Conservation (phyloP, 2,797 vertebrate genomes). For the Hydrolagus colliei region DNA sequence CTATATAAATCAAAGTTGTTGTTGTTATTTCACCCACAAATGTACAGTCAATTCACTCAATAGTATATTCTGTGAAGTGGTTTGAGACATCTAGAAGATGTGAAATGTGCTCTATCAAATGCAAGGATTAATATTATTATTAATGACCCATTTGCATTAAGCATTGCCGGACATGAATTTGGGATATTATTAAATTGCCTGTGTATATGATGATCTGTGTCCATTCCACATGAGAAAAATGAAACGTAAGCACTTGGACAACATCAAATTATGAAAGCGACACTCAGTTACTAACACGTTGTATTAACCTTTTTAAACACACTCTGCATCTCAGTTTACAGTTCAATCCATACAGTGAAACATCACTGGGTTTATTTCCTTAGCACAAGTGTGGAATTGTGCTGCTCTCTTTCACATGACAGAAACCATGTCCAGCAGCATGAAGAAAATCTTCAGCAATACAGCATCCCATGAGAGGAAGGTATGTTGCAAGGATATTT, state of each 20-base stretch:
- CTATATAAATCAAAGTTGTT: too few relatives aligned
- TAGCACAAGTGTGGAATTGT: not conserved
- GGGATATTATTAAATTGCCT: too few relatives aligned
- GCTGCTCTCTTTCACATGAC: not conserved
- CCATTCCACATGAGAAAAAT: too few relatives aligned
- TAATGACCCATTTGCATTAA: too few relatives aligned
- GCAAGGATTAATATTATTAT: too few relatives aligned
- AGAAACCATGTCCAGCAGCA: not conserved
- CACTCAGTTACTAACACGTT: not conserved
- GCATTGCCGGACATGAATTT: too few relatives aligned
- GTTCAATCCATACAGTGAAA: not conserved
- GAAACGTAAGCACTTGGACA: not conserved
- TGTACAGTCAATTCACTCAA: too few relatives aligned
- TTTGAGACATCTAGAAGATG: too few relatives aligned
- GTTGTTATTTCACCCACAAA: too few relatives aligned
- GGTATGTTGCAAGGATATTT: conserved; percentile 1
- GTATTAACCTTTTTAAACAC: not conserved
- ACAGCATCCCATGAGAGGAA: conserved; percentile 9
- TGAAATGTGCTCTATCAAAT: too few relatives aligned
- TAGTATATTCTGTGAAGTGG: too few relatives aligned
- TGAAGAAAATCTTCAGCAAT: not conserved
- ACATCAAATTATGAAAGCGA: not conserved
- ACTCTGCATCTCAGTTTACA: not conserved
- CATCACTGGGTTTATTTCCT: not conserved
- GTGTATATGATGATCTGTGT: too few relatives aligned